phyloP scores from a whole-genome alignment of 2,888 invertebrate genomes.

The Apamea epomidion region DNA sequence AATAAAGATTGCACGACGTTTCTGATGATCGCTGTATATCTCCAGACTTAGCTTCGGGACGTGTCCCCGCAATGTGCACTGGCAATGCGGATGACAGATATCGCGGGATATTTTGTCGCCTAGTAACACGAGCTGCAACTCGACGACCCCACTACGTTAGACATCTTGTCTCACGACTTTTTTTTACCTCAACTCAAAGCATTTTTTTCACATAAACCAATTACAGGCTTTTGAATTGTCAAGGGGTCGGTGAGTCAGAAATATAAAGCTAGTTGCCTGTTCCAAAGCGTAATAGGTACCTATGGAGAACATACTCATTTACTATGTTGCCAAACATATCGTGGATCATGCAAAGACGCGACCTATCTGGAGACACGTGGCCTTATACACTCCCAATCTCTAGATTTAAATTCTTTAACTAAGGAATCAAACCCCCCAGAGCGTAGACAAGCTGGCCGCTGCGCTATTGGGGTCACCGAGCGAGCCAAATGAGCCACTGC shows the following conservation, averaged over 20 bases:
- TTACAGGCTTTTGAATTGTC: neutral
- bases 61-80: neutral
- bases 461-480: conserved; percentile 38
- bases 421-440: conserved; percentile 39
- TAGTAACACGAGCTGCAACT: neutral
- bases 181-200: neutral
- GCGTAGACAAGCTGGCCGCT: conserved; percentile 25
- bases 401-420: neutral
- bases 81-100: neutral
- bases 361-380: neutral
- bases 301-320: neutral
- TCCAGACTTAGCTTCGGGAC: neutral
- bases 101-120: neutral
- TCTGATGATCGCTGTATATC: too few relatives aligned
- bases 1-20: conserved; percentile 12
- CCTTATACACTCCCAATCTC: neutral
- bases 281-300: neutral
- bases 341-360: neutral
- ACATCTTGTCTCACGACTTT: neutral
- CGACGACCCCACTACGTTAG: neutral
- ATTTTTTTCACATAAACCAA: neutral
- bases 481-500: conserved; percentile 44
- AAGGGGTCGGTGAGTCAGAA: too few relatives aligned
- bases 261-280: neutral
- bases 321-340: neutral